Percentiles rank a stretch among this genome's conserved stretches.
phyloP scores from a whole-genome alignment of 2,888 invertebrate species.

The Xanthia icteritia region DNA sequence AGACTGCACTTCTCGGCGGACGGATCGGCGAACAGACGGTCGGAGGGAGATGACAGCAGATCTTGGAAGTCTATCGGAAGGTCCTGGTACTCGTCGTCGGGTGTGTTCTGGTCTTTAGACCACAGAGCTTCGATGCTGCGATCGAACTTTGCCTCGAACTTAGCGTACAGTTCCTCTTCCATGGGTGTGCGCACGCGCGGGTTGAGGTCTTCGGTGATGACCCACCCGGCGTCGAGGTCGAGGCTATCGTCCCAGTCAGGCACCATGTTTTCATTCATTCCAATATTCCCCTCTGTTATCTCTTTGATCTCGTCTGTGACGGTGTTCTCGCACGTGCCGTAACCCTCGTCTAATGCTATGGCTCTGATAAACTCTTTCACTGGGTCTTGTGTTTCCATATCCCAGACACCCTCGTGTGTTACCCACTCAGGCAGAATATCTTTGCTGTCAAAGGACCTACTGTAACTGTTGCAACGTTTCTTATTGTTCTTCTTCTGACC shows the following conservation, averaged over 20 bases:
- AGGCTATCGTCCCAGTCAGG: constrained; percentile 84
- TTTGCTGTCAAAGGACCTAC: constrained; percentile 85
- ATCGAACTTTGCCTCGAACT: constrained; percentile 92
- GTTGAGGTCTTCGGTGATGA: constrained; percentile 78
- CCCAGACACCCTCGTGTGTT: constrained; percentile 88
- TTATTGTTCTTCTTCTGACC: constrained; percentile 81
- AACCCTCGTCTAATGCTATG: constrained; percentile 87
- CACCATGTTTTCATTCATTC: constrained; percentile 77
- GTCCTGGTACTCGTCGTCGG: constrained; percentile 90
- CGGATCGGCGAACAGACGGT: constrained; percentile 86
- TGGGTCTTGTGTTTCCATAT: constrained; percentile 87
- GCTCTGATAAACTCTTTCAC: constrained; percentile 88
- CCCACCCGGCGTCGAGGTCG: constrained; percentile 81
- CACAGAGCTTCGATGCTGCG: constrained; percentile 92
- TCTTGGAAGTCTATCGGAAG: constrained; percentile 91
- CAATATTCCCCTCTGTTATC: constrained; percentile 73
- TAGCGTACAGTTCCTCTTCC: constrained; percentile 90
- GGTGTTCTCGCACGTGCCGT: constrained; percentile 89
- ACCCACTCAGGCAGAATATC: constrained; percentile 90
- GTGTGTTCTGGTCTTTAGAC: constrained; percentile 89
- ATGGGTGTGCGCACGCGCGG: constrained; percentile 79
- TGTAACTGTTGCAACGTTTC: constrained; percentile 84
- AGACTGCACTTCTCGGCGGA: constrained; percentile 80
- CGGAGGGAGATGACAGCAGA: constrained; percentile 90
- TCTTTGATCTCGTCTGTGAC: constrained; percentile 82